These are phyloP conservation scores for Aricia artaxerxes DNA, from an alignment of 2,888 invertebrate genomes.

Conservation along the genomic window DNA sequence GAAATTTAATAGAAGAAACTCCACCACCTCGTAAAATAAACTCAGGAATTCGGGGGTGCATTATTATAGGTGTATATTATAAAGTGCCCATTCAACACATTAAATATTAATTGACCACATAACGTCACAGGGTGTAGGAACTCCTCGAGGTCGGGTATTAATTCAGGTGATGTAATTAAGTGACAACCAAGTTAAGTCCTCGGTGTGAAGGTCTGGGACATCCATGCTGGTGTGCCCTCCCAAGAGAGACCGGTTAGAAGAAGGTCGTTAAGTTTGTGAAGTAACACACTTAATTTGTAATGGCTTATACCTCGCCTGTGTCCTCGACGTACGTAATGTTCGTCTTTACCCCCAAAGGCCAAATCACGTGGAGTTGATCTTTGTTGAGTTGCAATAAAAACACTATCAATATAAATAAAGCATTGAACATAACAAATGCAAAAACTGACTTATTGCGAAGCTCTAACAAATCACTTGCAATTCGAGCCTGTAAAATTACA, in stretches of 20 bases:
- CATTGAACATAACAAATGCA: constrained; percentile 99
- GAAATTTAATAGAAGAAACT: constrained; percentile 67
- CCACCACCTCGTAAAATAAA: constrained; percentile 68
- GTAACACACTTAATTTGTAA: constrained; percentile 70
- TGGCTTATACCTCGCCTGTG: constrained; percentile 91
- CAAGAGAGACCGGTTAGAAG: constrained; percentile 78
- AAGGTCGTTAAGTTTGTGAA: constrained; percentile 78
- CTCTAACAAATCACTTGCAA: constrained; percentile 94
- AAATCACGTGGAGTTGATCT: constrained; percentile 98
- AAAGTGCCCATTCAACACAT: constrained; percentile 37
- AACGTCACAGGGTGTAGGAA: constrained; percentile 46
- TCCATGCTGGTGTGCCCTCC: constrained; percentile 77
- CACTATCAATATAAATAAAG: constrained; percentile 98
- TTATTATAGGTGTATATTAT: constrained; percentile 40
- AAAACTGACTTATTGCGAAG: constrained; percentile 98
- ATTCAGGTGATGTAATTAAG: constrained; percentile 60
- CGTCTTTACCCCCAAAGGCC: constrained; percentile 97
- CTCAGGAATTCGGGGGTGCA: constrained; percentile 53
- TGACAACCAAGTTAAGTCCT: constrained; percentile 64
- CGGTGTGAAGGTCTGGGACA: constrained; percentile 60
- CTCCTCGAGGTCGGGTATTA: constrained; percentile 54
- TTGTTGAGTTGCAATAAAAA: constrained; percentile 99
- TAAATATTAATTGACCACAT: constrained; percentile 28
- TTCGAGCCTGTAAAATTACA: constrained; percentile 88
- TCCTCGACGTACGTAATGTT: constrained; percentile 97